Evolutionary conservation across 30 jellyfish, hydroid and myxozoan genomes (phyloP).

Genomic region (Chrysaora quinquecirrha): DNA sequence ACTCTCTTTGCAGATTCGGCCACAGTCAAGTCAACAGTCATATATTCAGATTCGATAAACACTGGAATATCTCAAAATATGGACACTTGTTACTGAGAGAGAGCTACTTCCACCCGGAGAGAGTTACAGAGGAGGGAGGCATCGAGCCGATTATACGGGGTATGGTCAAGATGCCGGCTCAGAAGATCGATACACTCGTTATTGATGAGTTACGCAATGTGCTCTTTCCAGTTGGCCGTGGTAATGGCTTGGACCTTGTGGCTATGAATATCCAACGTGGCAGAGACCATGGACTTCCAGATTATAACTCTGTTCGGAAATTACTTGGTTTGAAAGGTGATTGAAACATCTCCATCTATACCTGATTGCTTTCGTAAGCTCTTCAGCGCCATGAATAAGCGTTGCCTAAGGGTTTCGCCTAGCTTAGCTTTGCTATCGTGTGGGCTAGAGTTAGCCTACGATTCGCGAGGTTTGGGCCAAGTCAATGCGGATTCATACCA

Average conservation of each 20-base stretch:
- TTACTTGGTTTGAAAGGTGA: slow-evolving; percentile 85
- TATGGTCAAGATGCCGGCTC: slow-evolving; percentile 84
- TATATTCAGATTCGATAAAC: slow-evolving; percentile 75
- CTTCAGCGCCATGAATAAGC: too few relatives aligned
- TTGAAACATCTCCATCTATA: too few relatives aligned
- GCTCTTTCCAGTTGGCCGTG: slow-evolving; percentile 88
- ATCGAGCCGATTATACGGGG: slow-evolving; percentile 95
- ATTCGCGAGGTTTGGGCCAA: too few relatives aligned
- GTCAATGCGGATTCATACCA: too few relatives aligned
- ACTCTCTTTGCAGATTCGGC: too few relatives aligned
- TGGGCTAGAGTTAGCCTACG: too few relatives aligned
- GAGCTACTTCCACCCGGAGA: slow-evolving; percentile 91
- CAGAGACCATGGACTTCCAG: slow-evolving; percentile 97
- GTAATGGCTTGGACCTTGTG: slow-evolving; percentile 93
- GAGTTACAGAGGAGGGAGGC: slow-evolving; percentile 90
- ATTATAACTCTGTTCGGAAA: slow-evolving; percentile 84
- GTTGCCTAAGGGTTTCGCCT: too few relatives aligned
- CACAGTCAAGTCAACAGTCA: slow-evolving; percentile 97
- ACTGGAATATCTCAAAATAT: slow-evolving; percentile 68
- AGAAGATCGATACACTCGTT: slow-evolving; percentile 81
- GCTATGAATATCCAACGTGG: slow-evolving; percentile 96
- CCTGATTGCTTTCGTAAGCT: too few relatives aligned
- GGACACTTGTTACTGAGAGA: slow-evolving; percentile 94
- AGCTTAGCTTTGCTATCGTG: too few relatives aligned
- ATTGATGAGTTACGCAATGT: slow-evolving; percentile 97